Conservation (phyloP, 2,113 vertebrate genomes). For the Todiramphus saurophagus region DNA sequence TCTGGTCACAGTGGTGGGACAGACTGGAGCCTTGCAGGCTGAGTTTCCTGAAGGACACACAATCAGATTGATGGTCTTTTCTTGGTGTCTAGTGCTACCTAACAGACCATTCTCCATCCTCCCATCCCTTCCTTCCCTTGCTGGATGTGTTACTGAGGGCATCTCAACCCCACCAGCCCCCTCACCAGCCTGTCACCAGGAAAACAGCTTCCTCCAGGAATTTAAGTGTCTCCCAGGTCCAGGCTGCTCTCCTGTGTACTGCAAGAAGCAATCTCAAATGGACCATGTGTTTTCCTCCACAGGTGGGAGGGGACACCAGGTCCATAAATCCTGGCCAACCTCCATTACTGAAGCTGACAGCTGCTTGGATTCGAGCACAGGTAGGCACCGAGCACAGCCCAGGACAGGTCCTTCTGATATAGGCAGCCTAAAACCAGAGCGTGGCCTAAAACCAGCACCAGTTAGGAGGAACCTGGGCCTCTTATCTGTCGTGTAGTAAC, state of each 20-base stretch:
- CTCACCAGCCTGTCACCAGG: background rate
- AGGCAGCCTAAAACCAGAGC: background rate
- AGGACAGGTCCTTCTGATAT: background rate
- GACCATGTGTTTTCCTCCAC: background rate
- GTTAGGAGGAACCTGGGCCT: background rate
- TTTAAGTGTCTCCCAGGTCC: background rate
- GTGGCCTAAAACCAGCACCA: background rate
- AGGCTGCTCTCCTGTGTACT: background rate
- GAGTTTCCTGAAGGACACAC: background rate
- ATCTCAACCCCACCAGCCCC: background rate
- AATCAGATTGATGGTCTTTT: accelerated
- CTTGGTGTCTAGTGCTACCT: background rate
- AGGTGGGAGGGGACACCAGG: conserved; percentile 82
- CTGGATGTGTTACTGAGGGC: background rate
- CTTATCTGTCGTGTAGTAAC: background rate
- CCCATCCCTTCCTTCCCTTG: background rate
- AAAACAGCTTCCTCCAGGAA: background rate
- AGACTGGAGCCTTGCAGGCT: background rate
- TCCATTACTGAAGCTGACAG: conserved; percentile 77
- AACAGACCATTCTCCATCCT: background rate
- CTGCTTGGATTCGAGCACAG: conserved; percentile 78
- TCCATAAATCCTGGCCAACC: conserved; percentile 91
- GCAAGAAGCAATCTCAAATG: background rate
- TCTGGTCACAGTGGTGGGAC: background rate
- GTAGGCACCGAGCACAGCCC: conserved; percentile 45